A percentile compares a stretch with the other conserved stretches of the same genome.
These are phyloP conservation scores for Actinernus sp. DNA, from an alignment of 92 coral and sea anemone species.

Conservation along the genomic window DNA sequence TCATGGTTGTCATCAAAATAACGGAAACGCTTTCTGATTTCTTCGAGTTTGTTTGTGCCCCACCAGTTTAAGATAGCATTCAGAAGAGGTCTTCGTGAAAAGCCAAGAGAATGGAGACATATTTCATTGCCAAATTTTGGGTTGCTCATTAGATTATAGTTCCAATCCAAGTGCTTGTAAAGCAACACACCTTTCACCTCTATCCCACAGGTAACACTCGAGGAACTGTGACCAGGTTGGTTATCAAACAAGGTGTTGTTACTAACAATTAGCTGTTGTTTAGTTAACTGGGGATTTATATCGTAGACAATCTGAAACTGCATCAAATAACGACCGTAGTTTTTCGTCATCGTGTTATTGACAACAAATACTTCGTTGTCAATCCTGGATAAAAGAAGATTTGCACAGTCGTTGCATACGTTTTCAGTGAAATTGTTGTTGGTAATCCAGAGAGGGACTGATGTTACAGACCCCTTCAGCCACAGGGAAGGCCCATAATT, in stretches of 20 bases:
- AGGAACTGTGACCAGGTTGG: not conserved
- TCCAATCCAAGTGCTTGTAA: not conserved
- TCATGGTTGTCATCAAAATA: conserved; percentile 14
- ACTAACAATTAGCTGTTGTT: not conserved
- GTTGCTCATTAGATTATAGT: not conserved
- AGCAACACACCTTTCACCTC: conserved; percentile 14
- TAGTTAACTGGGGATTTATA: not conserved
- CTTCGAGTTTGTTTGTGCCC: conserved; percentile 1
- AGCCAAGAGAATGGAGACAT: not conserved
- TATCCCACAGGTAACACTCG: conserved; percentile 7
- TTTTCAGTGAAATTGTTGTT: conserved; percentile 20
- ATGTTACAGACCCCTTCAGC: not conserved
- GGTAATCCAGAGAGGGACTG: not conserved
- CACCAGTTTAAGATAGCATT: too few relatives aligned
- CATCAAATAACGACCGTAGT: conserved; percentile 18
- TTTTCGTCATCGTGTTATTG: conserved; percentile 8
- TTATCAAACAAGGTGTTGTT: conserved; percentile 38
- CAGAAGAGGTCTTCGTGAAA: not conserved
- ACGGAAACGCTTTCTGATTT: not conserved
- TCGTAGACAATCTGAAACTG: conserved; percentile 5
- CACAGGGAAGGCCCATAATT: conserved; percentile 27
- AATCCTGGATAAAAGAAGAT: conserved; percentile 7
- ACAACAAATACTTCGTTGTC: conserved; percentile 2
- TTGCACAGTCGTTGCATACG: conserved; percentile 5
- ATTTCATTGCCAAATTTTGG: not conserved